phyloP scores from a whole-genome alignment of 2,113 vertebrate species.

The Python bivittatus region DNA sequence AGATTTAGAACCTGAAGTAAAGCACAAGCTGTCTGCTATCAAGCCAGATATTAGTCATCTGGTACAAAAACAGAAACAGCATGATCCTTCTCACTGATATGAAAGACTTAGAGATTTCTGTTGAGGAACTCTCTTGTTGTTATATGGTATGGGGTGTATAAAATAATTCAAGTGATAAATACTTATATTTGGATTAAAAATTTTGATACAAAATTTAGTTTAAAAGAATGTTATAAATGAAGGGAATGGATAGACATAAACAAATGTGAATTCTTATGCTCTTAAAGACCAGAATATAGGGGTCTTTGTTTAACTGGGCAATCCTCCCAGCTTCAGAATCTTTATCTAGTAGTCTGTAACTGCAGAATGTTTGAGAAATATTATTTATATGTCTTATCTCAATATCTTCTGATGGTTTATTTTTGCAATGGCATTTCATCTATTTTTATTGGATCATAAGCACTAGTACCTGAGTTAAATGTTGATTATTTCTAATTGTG shows the following conservation, averaged over 20 bases:
- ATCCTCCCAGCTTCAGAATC: not conserved
- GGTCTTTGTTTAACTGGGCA: not conserved
- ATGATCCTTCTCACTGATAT: not conserved
- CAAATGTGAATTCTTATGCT: not conserved
- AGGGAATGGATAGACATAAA: not conserved
- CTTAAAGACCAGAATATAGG: not conserved
- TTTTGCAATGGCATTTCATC: not conserved
- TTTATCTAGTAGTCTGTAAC: not conserved
- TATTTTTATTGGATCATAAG: not conserved
- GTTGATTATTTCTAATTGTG: not conserved
- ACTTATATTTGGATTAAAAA: not conserved
- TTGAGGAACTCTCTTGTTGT: not conserved
- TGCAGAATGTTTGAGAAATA: not conserved
- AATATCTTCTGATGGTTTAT: not conserved
- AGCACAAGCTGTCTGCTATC: not conserved
- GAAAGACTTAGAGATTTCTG: not conserved
- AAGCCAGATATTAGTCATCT: not conserved
- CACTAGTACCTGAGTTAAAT: not conserved
- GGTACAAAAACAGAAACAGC: not conserved
- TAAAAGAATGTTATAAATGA: not conserved
- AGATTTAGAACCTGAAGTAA: not conserved
- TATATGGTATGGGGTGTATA: not conserved
- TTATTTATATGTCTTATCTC: not conserved
- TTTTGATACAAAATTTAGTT: not conserved
- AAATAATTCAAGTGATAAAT: not conserved